Evolutionary conservation across 2,113 vertebrate species (phyloP).

Genomic region (Pygoscelis adeliae): DNA sequence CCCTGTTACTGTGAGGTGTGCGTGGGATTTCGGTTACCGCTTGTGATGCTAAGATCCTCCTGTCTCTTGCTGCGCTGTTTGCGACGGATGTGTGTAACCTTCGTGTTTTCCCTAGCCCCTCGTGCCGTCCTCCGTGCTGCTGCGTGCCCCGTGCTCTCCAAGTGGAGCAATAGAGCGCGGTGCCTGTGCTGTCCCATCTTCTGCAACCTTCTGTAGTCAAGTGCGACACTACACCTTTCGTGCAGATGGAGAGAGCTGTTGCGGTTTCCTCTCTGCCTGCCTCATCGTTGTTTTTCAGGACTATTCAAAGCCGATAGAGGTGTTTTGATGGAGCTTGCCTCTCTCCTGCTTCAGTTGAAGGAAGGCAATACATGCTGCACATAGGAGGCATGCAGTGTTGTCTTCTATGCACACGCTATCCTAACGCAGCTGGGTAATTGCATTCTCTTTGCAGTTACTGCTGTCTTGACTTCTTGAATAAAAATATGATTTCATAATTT

Average conservation of each 20-base stretch:
- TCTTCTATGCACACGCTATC: accelerated
- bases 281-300: background rate
- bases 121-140: accelerated
- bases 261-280: background rate
- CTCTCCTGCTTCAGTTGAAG: background rate
- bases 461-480: background rate
- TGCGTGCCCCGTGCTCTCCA: accelerated
- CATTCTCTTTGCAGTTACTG: background rate
- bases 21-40: accelerated
- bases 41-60: accelerated
- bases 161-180: background rate
- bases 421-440: accelerated
- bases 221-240: accelerated
- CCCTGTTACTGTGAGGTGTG: accelerated
- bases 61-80: background rate
- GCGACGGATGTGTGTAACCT: background rate
- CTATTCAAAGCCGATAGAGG: background rate
- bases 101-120: accelerated
- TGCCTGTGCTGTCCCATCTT: background rate
- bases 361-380: background rate
- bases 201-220: accelerated
- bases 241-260: background rate
- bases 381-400: accelerated
- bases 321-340: background rate
- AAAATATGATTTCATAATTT: background rate